Evolutionary conservation across 2,888 invertebrate genomes (phyloP).

Genomic region (Himalopsyche tibetana): DNA sequence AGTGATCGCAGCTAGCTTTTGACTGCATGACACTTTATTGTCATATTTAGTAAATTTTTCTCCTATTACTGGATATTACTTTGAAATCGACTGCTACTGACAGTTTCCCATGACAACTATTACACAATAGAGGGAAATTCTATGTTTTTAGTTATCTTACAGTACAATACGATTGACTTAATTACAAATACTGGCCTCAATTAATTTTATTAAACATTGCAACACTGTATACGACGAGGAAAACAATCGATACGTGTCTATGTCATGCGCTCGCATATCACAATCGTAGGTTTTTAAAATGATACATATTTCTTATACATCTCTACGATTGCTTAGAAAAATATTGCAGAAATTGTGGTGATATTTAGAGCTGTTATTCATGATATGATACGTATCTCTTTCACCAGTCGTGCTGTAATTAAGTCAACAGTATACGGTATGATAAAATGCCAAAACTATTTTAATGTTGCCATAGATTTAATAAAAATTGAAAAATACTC

Average conservation of each 20-base stretch:
- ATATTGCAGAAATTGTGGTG: no score
- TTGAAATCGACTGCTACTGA: constrained; percentile 23
- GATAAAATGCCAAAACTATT: background rate
- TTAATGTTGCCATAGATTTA: constrained; percentile 54
- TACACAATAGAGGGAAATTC: background rate
- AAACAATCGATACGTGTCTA: no score
- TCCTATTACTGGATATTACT: constrained; percentile 41
- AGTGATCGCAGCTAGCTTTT: constrained; percentile 36
- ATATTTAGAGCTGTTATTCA: no score
- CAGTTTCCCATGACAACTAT: background rate
- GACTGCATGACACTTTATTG: constrained; percentile 44
- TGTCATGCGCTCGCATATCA: no score
- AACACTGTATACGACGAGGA: no score
- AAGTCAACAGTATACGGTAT: background rate
- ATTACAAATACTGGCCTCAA: background rate
- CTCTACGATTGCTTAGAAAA: no score
- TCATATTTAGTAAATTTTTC: constrained; percentile 44
- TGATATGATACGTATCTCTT: no score
- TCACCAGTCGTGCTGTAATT: background rate
- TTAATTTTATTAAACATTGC: no score
- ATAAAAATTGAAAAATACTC: constrained; percentile 33
- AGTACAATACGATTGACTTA: background rate
- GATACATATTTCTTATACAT: no score
- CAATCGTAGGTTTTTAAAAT: no score
- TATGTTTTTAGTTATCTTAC: background rate